Percentiles rank a stretch among this genome's conserved stretches.
Evolutionary conservation across 2,797 vertebrate species (phyloP).

Genomic region (Rhabdomys pumilio): DNA sequence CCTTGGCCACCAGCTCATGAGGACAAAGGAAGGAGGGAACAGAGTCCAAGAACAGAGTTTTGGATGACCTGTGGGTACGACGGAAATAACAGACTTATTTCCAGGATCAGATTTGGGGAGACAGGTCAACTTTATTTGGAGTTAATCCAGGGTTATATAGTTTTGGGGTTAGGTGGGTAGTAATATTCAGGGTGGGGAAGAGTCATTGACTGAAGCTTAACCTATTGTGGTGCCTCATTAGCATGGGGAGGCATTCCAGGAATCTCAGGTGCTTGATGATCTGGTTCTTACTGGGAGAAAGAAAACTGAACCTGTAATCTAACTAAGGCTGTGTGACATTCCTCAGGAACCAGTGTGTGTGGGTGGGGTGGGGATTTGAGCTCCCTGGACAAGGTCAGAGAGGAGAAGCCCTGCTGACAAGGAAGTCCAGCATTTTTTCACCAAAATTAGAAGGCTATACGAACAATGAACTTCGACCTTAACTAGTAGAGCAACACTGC

Average conservation of each 20-base stretch:
- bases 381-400: background rate
- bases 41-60: background rate
- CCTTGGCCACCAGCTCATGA: background rate
- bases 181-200: background rate
- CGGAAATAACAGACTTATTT: background rate
- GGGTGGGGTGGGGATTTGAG: background rate
- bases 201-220: background rate
- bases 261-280: background rate
- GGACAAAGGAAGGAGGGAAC: accelerated
- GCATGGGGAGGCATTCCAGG: background rate
- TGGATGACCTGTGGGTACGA: background rate
- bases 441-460: too few species aligned
- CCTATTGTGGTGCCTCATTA: background rate
- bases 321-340: background rate
- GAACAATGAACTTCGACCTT: too few species aligned
- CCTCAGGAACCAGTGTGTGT: background rate
- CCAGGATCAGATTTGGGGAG: background rate
- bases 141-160: background rate
- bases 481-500: too few species aligned
- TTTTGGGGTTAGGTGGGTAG: background rate
- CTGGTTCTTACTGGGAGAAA: background rate
- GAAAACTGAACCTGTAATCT: background rate
- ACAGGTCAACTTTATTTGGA: background rate
- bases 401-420: background rate
- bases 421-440: background rate